These are phyloP conservation scores for Premnoplex brunnescens DNA, from an alignment of 2,797 vertebrate species.

Conservation along the genomic window DNA sequence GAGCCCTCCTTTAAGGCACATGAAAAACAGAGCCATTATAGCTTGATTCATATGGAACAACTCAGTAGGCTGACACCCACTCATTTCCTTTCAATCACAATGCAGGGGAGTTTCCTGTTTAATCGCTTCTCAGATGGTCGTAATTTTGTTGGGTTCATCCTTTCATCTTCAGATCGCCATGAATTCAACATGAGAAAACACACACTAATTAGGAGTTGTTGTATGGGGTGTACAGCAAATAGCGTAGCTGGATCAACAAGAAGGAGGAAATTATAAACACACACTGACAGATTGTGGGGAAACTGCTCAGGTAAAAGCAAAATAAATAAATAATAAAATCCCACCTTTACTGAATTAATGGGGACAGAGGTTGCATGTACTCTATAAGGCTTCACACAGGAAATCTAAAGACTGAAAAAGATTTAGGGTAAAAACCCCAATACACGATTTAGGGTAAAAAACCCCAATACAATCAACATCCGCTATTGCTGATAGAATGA, in stretches of 20 bases:
- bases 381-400: not conserved
- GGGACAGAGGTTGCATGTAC: not conserved
- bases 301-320: not conserved
- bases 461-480: not conserved
- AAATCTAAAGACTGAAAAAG: not conserved
- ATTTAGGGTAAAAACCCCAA: not conserved
- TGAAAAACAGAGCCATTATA: constrained; percentile 38
- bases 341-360: not conserved
- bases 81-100: constrained; percentile 44
- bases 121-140: constrained; percentile 55
- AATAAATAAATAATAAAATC: not conserved
- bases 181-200: not conserved
- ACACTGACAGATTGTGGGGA: not conserved
- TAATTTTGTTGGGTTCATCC: constrained; percentile 37
- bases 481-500: not conserved
- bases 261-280: not conserved
- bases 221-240: not conserved
- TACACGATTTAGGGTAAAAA: not conserved
- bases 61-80: constrained; percentile 42
- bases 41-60: constrained; percentile 60
- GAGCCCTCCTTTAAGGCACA: not conserved
- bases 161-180: constrained; percentile 5
- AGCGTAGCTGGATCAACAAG: not conserved
- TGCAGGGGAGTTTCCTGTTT: constrained; percentile 56
- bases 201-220: not conserved